phyloP scores from a whole-genome alignment of 2,797 vertebrate species.

The Mormyrus hasselquistii region DNA sequence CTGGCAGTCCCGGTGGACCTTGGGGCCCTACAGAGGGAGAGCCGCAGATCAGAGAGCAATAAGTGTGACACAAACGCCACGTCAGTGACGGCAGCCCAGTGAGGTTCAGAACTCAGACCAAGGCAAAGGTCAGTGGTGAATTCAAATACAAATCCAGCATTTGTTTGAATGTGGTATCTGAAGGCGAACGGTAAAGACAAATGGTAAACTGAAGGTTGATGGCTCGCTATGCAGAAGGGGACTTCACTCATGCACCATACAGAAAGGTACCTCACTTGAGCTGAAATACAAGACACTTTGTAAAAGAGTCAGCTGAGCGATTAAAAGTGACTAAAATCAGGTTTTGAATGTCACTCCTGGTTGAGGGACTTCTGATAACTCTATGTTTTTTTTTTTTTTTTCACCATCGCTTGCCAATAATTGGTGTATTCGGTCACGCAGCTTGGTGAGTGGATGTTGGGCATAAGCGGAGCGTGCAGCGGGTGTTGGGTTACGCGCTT shows the following conservation, averaged over 20 bases:
- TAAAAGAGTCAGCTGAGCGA: neutral
- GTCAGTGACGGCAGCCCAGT: neutral
- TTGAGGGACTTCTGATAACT: neutral
- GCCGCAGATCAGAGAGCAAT: neutral
- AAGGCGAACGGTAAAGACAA: neutral
- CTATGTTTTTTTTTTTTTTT: neutral
- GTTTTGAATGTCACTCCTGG: neutral
- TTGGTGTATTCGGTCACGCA: neutral
- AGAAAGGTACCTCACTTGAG: neutral
- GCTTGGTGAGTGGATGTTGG: neutral
- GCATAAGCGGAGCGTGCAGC: neutral
- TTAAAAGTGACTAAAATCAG: neutral
- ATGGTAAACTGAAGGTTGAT: neutral
- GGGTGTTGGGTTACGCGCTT: slow-evolving; percentile 13
- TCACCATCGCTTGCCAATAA: neutral
- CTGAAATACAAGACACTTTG: neutral
- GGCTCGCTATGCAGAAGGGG: neutral
- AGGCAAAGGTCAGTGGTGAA: neutral
- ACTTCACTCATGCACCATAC: neutral
- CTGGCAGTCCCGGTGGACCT: slow-evolving; percentile 64
- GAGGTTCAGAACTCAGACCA: neutral
- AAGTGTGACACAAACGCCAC: neutral
- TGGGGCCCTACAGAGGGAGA: slow-evolving; percentile 48
- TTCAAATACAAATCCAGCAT: neutral
- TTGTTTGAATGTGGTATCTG: neutral